These are phyloP conservation scores for Drosophila nr. medialis DNA, from an alignment of 2,888 invertebrate genomes.

Conservation along the genomic window DNA sequence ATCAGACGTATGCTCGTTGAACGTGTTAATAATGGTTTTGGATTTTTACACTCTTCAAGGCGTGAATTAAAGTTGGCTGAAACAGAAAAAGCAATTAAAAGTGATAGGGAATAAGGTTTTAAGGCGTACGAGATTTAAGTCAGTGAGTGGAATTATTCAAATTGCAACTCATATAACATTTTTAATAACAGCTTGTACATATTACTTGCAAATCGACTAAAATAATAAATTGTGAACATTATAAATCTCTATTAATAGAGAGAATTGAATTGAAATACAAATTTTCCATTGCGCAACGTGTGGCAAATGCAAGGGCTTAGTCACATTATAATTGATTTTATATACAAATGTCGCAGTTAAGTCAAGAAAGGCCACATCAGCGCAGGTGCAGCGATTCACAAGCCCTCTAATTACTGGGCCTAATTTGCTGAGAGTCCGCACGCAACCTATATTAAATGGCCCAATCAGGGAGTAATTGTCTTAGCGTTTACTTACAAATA, in stretches of 20 bases:
- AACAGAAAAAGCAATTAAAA: neutral
- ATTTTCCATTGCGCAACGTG: neutral
- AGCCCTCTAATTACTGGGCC: slow-evolving; percentile 36
- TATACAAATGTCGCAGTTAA: slow-evolving; percentile 4
- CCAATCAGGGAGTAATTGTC: slow-evolving; percentile 51
- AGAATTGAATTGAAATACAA: neutral
- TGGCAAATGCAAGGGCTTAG: slow-evolving; percentile 39
- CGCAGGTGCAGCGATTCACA: slow-evolving; percentile 71
- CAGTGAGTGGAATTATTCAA: neutral
- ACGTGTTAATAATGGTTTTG: neutral
- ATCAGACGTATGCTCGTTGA: neutral
- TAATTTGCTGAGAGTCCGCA: neutral
- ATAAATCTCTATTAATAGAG: too few species aligned
- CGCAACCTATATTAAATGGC: slow-evolving; percentile 44
- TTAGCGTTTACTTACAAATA: slow-evolving; percentile 38
- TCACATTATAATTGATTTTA: slow-evolving; percentile 60
- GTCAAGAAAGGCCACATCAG: slow-evolving; percentile 65
- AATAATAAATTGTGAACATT: neutral
- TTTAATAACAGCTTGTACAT: neutral
- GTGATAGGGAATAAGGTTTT: neutral
- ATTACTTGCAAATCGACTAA: neutral
- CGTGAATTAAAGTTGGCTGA: neutral
- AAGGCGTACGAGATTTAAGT: neutral
- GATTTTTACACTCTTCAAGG: neutral
- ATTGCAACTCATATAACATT: neutral